Conservation (phyloP, 2,888 invertebrate species). For the Ormyrus labotus region DNA sequence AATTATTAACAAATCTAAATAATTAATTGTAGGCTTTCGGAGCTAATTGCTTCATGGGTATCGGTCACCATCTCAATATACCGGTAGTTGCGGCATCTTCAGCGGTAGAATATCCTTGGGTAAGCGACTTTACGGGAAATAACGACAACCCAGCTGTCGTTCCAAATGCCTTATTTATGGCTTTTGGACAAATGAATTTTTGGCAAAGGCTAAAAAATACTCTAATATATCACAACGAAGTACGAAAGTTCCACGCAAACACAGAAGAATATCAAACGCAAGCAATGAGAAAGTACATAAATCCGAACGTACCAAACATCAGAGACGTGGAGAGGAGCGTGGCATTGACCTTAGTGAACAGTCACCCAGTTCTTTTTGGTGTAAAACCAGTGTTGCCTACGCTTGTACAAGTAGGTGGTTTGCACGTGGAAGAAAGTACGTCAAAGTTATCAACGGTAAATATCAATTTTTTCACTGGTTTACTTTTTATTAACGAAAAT, state of each 20-base stretch:
- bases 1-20: neutral
- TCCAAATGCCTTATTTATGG: slow-evolving; percentile 72
- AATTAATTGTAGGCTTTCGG: slow-evolving; percentile 75
- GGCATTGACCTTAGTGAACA: slow-evolving; percentile 77
- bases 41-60: slow-evolving; percentile 80
- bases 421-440: slow-evolving; percentile 71
- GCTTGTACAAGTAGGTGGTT: slow-evolving; percentile 77
- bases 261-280: slow-evolving; percentile 57
- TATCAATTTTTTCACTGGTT: neutral
- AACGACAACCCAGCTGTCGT: slow-evolving; percentile 80
- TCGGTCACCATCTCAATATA: slow-evolving; percentile 78
- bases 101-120: slow-evolving; percentile 79
- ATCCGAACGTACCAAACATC: slow-evolving; percentile 71
- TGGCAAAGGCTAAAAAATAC: slow-evolving; percentile 61
- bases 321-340: slow-evolving; percentile 75
- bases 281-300: slow-evolving; percentile 60
- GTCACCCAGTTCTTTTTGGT: slow-evolving; percentile 76
- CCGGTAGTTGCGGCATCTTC: slow-evolving; percentile 80
- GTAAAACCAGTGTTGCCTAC: slow-evolving; percentile 75
- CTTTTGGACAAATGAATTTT: slow-evolving; percentile 54
- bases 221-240: slow-evolving; percentile 30
- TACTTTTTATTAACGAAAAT: too few species aligned
- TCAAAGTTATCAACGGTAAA: slow-evolving; percentile 33
- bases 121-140: slow-evolving; percentile 78
- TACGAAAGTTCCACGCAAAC: slow-evolving; percentile 16